Evolutionary conservation across 2,797 vertebrate genomes (phyloP).

Genomic region (Rhabdomys pumilio): DNA sequence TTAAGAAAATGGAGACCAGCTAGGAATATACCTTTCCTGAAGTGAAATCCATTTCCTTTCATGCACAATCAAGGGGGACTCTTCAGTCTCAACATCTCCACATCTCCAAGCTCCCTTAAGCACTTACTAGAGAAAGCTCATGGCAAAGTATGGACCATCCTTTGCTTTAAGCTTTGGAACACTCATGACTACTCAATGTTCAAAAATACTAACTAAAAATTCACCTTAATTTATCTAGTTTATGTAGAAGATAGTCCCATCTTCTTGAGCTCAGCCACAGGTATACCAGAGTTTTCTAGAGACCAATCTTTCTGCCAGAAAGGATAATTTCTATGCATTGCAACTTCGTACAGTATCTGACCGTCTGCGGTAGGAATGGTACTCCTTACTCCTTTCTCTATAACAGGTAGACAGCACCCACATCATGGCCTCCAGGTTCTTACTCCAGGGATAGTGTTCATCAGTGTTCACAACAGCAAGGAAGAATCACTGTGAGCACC

Average conservation of each 20-base stretch:
- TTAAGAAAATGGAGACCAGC: not conserved
- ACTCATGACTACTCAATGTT: not conserved
- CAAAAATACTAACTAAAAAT: not conserved
- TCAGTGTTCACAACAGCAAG: not conserved
- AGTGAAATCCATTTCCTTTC: not conserved
- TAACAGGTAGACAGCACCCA: not conserved
- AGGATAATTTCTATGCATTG: not conserved
- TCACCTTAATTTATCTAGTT: not conserved
- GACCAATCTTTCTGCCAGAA: not conserved
- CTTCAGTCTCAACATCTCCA: not conserved
- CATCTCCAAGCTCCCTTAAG: not conserved
- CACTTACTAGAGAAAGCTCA: not conserved
- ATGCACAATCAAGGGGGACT: not conserved
- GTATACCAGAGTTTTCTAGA: not conserved
- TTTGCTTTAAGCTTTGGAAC: not conserved
- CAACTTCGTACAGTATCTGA: not conserved
- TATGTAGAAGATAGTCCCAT: not conserved
- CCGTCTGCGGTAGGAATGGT: not conserved
- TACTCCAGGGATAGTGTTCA: not conserved
- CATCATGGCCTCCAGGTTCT: not conserved
- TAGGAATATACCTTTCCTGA: not conserved
- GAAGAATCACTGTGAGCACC: not conserved
- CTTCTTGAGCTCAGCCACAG: not conserved
- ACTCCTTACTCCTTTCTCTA: not conserved
- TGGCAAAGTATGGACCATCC: not conserved